These are phyloP conservation scores for Amblyraja radiata DNA, from an alignment of 2,797 vertebrate genomes.

Conservation along the genomic window DNA sequence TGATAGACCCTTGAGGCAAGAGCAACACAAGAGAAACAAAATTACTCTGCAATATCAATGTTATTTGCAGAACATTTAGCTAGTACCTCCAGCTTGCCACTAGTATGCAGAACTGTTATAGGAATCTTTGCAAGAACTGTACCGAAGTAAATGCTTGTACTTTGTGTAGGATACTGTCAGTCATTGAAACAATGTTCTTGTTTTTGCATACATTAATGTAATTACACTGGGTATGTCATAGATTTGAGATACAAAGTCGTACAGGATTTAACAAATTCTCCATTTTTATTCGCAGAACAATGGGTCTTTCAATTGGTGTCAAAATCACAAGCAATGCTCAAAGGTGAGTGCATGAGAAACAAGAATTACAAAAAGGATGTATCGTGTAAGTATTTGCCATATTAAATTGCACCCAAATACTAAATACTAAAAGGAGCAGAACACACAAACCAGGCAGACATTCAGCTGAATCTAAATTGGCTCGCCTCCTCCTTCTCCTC, in stretches of 20 bases:
- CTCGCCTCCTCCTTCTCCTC: background rate
- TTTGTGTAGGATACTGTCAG: background rate
- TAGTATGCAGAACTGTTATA: background rate
- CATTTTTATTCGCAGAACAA: constrained; percentile 71
- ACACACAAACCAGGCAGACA: background rate
- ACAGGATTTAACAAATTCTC: background rate
- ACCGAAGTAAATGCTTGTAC: background rate
- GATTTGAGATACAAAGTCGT: background rate
- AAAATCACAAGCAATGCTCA: constrained; percentile 95
- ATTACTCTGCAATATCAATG: background rate
- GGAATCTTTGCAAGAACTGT: background rate
- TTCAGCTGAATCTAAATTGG: background rate
- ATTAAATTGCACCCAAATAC: background rate
- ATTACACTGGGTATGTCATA: too few relatives aligned
- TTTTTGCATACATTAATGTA: background rate
- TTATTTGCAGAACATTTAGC: background rate
- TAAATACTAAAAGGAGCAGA: background rate
- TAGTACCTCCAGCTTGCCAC: background rate
- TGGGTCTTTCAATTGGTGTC: constrained; percentile 90
- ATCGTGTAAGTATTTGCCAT: background rate
- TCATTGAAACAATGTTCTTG: background rate
- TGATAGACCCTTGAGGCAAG: background rate
- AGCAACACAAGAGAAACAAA: background rate
- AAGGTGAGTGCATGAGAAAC: constrained; percentile 66
- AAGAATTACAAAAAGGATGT: background rate